phyloP scores from a whole-genome alignment of 1,140 invertebrate genomes.

The Solenopsis invicta region DNA sequence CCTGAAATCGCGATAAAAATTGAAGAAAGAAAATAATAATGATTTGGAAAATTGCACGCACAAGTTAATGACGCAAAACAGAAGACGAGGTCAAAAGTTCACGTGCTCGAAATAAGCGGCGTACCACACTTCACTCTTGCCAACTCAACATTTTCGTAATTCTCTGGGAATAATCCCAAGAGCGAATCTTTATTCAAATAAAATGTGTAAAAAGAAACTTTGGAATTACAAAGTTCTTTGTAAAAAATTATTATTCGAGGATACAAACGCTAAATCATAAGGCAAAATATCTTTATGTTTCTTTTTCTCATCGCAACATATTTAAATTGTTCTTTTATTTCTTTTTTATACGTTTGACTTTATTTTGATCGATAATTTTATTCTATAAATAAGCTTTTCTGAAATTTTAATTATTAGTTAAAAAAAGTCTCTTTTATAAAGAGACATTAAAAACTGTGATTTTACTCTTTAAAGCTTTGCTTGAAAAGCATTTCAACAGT shows the following conservation, averaged over 20 bases:
- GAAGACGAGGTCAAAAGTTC: constrained; percentile 48
- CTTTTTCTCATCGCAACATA: too few relatives aligned
- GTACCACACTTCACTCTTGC: background rate
- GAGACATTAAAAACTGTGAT: too few relatives aligned
- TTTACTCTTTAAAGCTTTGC: too few relatives aligned
- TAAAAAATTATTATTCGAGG: background rate
- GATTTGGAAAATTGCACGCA: background rate
- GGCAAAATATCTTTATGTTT: too few relatives aligned
- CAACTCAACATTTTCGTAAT: constrained; percentile 20
- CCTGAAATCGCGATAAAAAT: background rate
- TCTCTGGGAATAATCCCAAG: constrained; percentile 22
- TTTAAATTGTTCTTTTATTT: too few relatives aligned
- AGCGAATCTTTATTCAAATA: background rate
- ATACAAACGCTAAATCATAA: too few relatives aligned
- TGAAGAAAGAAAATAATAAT: background rate
- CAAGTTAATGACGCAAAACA: constrained; percentile 16
- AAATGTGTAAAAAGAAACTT: background rate
- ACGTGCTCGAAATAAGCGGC: constrained; percentile 28
- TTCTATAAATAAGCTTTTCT: too few relatives aligned
- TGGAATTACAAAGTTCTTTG: background rate
- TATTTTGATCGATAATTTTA: too few relatives aligned
- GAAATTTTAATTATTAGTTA: too few relatives aligned
- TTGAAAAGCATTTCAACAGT: too few relatives aligned
- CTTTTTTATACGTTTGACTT: too few relatives aligned
- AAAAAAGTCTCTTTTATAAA: too few relatives aligned